Base-by-base conservation (phyloP, 2,888 invertebrate genomes). In the Xestia c-nigrum region DNA sequence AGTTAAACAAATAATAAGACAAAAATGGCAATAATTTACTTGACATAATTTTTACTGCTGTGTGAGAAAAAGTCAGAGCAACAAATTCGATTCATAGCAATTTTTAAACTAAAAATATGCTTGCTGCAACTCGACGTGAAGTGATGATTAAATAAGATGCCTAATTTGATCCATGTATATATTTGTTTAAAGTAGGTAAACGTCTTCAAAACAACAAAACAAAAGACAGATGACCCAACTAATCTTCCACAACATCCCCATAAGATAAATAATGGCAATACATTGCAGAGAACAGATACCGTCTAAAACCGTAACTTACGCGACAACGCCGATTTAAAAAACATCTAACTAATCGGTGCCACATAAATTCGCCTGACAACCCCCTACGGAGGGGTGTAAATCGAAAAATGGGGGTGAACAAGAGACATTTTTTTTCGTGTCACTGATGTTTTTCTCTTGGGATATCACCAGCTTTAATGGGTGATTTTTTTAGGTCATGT, bases 311-410 rank as follows among this genome's bases (percentile, higher is more conserved):
- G 92, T 90, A 87, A 90, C 87, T 93, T 90, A 90, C 83, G 84
- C 86, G 83, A 88, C 88, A 90, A 78, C 85, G 87, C 47, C 85
- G 89, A 89, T 91, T 94, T 93, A 92, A 92, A 93, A 92, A 91
- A 89, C 92, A 89, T 92, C 93, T 88, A 89, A 91, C 91, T 94
- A 93, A 94, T 94, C 93, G 92, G 84, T 67, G 81, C 50, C 76
- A 90, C 91, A 93, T 94, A 93, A 94, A 94, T 93, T 89, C 73
- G 73, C 80, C 76, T 86, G 85, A 86, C 85, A 87, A 78, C 83
- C 73, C 90, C 87, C 88, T 24, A 78, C 85, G 89, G 89, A 77
- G 84, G 67, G 70, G 83, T 85, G 87, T 90, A 90, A 91, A 91
- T 91, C 83, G 86, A 81, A 83, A 81, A 85, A 68, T 38, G 50